Conservation (phyloP, 2,888 invertebrate species). For the Leucoptera coffeella region DNA sequence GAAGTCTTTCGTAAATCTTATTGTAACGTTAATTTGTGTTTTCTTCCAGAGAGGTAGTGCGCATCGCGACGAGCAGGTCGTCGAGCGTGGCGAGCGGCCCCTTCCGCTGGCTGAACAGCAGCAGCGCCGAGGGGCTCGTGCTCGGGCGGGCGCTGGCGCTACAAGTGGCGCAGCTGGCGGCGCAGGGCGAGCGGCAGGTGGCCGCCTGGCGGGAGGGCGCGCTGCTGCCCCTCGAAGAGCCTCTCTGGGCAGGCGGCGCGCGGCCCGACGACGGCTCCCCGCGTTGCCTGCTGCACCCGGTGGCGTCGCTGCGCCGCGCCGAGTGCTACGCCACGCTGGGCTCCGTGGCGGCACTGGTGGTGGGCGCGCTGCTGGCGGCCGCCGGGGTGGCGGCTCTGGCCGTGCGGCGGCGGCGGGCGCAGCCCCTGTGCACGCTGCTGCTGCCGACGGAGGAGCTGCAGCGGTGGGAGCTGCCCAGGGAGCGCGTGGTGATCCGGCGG, state of each 20-base stretch:
- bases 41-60: too few relatives aligned
- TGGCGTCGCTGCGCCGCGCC: conserved; percentile 15
- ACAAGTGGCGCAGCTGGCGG: too few relatives aligned
- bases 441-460: conserved; percentile 46
- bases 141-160: conserved; percentile 71
- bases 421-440: conserved; percentile 26
- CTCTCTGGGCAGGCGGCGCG: conserved; percentile 67
- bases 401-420: conserved; percentile 21
- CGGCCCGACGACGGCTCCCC: conserved; percentile 64
- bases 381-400: too few relatives aligned
- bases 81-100: conserved; percentile 71
- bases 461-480: conserved; percentile 85
- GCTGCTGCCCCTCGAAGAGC: conserved; percentile 60
- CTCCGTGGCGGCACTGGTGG: conserved; percentile 17
- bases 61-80: conserved; percentile 12
- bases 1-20: too few relatives aligned
- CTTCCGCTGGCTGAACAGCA: conserved; percentile 52
- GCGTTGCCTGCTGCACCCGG: conserved; percentile 16
- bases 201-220: conserved; percentile 67
- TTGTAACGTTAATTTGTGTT: too few relatives aligned
- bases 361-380: conserved; percentile 24
- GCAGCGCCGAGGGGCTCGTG: conserved; percentile 57
- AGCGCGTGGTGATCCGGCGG: conserved; percentile 78
- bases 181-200: conserved; percentile 46
- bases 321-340: conserved; percentile 15